phyloP scores from a whole-genome alignment of 2,888 invertebrate genomes.

The Dryomyza anilis region DNA sequence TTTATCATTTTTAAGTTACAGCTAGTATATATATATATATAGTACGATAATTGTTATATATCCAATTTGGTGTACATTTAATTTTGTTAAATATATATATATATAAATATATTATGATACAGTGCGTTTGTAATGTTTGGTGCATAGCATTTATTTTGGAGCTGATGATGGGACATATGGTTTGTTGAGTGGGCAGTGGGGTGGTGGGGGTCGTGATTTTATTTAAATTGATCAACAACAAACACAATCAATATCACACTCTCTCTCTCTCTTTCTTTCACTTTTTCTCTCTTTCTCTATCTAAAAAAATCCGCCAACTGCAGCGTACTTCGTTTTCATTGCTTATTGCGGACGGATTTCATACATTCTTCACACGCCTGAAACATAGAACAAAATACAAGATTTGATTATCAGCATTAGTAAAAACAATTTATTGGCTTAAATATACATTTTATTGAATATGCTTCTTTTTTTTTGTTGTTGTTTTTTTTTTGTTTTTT shows the following conservation, averaged over 20 bases:
- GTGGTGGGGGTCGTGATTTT: neutral
- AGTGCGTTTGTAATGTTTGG: conserved; percentile 1
- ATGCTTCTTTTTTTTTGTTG: conserved; percentile 41
- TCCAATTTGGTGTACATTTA: neutral
- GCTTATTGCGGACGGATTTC: conserved; percentile 26
- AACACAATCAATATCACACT: conserved; percentile 1
- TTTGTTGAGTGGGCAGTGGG: too few species aligned
- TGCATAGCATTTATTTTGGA: neutral
- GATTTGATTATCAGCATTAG: conserved; percentile 25
- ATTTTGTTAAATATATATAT: neutral
- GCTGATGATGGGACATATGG: neutral
- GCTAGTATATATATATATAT: too few species aligned
- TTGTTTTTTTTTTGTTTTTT: conserved; percentile 37
- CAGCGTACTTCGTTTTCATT: neutral
- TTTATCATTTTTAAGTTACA: too few species aligned
- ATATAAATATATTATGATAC: neutral
- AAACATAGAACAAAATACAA: conserved; percentile 33
- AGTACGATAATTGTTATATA: neutral
- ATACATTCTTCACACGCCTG: conserved; percentile 29
- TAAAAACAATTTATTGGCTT: conserved; percentile 40
- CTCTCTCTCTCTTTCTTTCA: too few species aligned
- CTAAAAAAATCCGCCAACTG: neutral
- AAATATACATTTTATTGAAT: conserved; percentile 50
- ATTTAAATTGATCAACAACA: neutral
- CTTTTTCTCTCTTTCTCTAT: too few species aligned